Conservation (phyloP, 2,113 vertebrate genomes). For the Myrmecobius fasciatus region DNA sequence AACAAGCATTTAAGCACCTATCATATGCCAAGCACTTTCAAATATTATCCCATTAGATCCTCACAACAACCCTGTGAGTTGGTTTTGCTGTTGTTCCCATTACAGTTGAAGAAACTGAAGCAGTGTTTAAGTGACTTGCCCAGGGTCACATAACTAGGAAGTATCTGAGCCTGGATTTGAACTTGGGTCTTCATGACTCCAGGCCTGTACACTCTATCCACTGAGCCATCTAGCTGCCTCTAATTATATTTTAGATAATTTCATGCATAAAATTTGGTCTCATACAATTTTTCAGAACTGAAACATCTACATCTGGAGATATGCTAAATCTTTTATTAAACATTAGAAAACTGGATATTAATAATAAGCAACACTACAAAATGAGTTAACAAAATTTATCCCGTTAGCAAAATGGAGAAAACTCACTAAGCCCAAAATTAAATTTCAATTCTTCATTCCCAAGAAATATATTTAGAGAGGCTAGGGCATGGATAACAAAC, state of each 20-base stretch:
- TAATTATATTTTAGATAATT: slow-evolving; percentile 34
- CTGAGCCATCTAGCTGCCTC: neutral
- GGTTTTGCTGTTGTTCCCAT: neutral
- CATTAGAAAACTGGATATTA: slow-evolving; percentile 12
- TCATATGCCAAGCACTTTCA: neutral
- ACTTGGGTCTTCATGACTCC: neutral
- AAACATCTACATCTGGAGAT: slow-evolving; percentile 22
- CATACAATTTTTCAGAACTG: slow-evolving; percentile 37
- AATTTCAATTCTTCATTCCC: neutral
- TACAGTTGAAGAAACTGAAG: neutral
- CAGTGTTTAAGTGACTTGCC: neutral
- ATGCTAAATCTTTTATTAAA: slow-evolving; percentile 42
- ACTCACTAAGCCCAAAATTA: neutral
- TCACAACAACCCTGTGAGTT: neutral
- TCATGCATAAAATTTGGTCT: slow-evolving; percentile 16
- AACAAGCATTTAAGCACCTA: neutral
- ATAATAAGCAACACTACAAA: slow-evolving; percentile 48
- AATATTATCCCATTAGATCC: neutral
- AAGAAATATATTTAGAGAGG: neutral
- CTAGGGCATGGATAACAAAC: neutral
- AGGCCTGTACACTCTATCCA: neutral
- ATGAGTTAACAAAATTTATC: slow-evolving; percentile 31
- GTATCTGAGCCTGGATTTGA: neutral
- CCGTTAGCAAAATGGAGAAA: slow-evolving; percentile 3
- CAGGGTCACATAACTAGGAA: neutral